Base-by-base conservation (phyloP, 2,113 vertebrate genomes). In the Telmatochromis brichardi region DNA sequence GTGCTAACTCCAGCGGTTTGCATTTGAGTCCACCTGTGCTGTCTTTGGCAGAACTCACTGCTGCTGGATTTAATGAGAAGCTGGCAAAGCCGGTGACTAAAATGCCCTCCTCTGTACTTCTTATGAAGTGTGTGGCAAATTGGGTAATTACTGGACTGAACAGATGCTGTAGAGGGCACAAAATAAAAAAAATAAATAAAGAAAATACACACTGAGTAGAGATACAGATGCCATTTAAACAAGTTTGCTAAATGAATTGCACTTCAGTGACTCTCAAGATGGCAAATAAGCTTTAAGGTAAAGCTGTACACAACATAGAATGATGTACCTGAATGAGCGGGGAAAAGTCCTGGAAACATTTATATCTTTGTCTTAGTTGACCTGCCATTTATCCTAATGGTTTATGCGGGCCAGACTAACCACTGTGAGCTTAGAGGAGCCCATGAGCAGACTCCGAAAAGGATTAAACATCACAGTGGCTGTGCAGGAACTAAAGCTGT, bases 11-110 rank as follows among this genome's bases (percentile, higher is more conserved):
- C 19, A 50, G 42, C 14, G 85, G 51, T 90, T 94, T 91, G 90
- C 83, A 90, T 92, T 87, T 33, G 55, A 76, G 87, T 92, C 86
- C 93, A 94, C 92, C 94, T 95, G 93, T 88, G 84, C 81, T 23
- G 60, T 90, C 68, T 85, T 85, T 91, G 92, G 92, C 82, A 76
- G 21, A 63, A 31, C 23, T 84, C 80, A 21, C 33, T 37, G 55
- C 87, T 63, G 58, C 71, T 89, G 89, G 63, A 87, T 91, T 83
- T 86, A 86, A 90, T 93, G 58, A 92, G 47, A 88, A 88, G 51
- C 82, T 94, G 91, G 91, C 84, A 87, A 14, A 68, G n/a, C 13
- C 35, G 2, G 21, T n/a, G 12, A 53, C 28, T 45, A 85, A 51
- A 68, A 88, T 86, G 33, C 54, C 28, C 47, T 89, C 53, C 19